phyloP scores from a whole-genome alignment of 1,140 invertebrate genomes.

The Spodoptera litura region DNA sequence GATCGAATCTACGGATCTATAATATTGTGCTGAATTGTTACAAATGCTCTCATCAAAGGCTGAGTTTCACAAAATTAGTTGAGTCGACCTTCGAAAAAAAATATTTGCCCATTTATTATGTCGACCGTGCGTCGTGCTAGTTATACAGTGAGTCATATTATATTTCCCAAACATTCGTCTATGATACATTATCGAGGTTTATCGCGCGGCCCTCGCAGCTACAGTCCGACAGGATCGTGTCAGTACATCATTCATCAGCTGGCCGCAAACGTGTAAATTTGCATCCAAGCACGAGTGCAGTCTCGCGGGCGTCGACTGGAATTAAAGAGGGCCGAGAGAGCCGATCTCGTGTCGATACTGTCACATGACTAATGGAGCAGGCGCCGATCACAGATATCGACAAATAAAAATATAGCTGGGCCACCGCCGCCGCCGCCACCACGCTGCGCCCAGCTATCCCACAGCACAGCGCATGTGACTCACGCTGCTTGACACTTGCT shows the following conservation, averaged over 20 bases:
- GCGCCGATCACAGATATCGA: constrained; percentile 82
- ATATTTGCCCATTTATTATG: constrained; percentile 47
- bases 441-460: neutral
- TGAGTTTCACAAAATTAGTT: constrained; percentile 44
- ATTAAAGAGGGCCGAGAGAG: constrained; percentile 76
- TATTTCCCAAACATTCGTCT: constrained; percentile 4
- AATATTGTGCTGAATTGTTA: constrained; percentile 22
- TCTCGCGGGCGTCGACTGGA: constrained; percentile 71
- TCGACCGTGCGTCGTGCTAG: neutral
- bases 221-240: constrained; percentile 52
- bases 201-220: constrained; percentile 19
- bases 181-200: constrained; percentile 32
- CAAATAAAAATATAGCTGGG: constrained; percentile 79
- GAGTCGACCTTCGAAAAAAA: constrained; percentile 44
- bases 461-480: neutral
- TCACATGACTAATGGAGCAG: constrained; percentile 85
- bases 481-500: constrained; percentile 1
- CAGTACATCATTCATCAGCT: constrained; percentile 79
- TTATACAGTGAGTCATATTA: constrained; percentile 32
- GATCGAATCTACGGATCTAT: neutral
- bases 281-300: constrained; percentile 69
- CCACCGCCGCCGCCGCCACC: constrained; percentile 58
- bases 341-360: constrained; percentile 82
- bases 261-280: constrained; percentile 76
- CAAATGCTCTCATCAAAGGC: constrained; percentile 42